These are phyloP conservation scores for Andrena hattorfiana DNA, from an alignment of 2,888 invertebrate genomes.

Conservation along the genomic window DNA sequence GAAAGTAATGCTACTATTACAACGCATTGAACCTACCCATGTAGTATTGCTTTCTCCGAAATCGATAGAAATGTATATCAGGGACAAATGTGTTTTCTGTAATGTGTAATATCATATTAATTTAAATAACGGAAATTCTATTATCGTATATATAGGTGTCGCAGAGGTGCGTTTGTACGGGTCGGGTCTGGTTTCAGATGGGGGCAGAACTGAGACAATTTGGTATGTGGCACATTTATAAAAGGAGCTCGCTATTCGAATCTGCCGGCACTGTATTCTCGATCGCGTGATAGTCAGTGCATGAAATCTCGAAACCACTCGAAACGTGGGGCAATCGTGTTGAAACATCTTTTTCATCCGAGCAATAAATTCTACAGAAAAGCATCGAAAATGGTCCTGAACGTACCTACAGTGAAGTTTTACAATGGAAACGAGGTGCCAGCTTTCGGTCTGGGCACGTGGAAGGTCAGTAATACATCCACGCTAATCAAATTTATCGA, in stretches of 20 bases:
- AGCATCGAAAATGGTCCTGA: constrained; percentile 74
- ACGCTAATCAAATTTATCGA: background rate
- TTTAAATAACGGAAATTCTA: background rate
- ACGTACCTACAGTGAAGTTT: constrained; percentile 83
- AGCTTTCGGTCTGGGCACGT: constrained; percentile 86
- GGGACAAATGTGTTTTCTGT: no score
- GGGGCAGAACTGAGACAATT: background rate
- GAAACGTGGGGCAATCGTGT: background rate
- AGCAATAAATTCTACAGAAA: background rate
- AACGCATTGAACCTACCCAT: no score
- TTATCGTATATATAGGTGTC: background rate
- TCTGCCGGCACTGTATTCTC: constrained; percentile 21
- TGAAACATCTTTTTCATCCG: background rate
- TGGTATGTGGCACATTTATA: constrained; percentile 51
- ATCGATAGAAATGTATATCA: no score
- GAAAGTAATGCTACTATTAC: no score
- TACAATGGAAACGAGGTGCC: constrained; percentile 85
- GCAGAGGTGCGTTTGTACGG: constrained; percentile 25
- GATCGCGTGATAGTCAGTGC: background rate
- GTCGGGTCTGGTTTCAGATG: constrained; percentile 18
- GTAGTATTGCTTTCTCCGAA: no score
- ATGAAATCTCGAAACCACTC: background rate
- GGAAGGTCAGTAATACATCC: constrained; percentile 83
- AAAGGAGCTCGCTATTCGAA: constrained; percentile 30
- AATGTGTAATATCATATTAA: background rate